Conservation (phyloP, 2,888 invertebrate genomes). For the Bedellia somnulentella region DNA sequence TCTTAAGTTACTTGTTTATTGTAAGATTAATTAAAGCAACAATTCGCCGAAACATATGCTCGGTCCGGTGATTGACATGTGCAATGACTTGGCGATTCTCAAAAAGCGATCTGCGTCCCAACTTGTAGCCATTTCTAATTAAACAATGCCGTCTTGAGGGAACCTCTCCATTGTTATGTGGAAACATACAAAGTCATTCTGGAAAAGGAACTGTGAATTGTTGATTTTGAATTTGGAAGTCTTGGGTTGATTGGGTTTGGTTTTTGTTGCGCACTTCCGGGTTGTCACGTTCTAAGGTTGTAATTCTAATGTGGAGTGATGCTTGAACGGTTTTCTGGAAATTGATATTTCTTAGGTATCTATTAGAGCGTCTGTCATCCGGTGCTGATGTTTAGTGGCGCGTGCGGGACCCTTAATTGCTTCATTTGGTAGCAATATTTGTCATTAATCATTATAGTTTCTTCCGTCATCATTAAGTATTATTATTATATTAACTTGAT, state of each 20-base stretch:
- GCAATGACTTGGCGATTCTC: constrained; percentile 26
- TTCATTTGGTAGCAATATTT: constrained; percentile 48
- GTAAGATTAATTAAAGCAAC: too few relatives aligned
- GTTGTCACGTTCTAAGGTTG: constrained; percentile 27
- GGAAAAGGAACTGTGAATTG: constrained; percentile 35
- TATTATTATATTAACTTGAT: too few relatives aligned
- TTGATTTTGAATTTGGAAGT: constrained; percentile 31
- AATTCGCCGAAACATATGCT: constrained; percentile 23
- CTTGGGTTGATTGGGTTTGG: constrained; percentile 45
- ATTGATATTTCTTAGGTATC: constrained; percentile 52
- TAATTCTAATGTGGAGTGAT: constrained; percentile 27
- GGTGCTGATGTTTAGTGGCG: constrained; percentile 35
- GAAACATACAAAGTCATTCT: constrained; percentile 25
- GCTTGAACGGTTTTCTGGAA: constrained; percentile 42
- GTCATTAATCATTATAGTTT: too few relatives aligned
- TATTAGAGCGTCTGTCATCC: constrained; percentile 55
- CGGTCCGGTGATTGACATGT: constrained; percentile 13
- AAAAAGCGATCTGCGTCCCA: constrained; percentile 21
- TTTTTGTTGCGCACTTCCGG: constrained; percentile 54
- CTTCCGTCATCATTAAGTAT: constrained; percentile 14
- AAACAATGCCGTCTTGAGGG: constrained; percentile 35
- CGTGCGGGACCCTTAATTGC: constrained; percentile 46
- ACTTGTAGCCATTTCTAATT: constrained; percentile 32
- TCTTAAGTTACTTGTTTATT: too few relatives aligned
- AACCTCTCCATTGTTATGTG: constrained; percentile 27